phyloP scores from a whole-genome alignment of 2,797 vertebrate genomes.

The Gobionotothen gibberifrons region DNA sequence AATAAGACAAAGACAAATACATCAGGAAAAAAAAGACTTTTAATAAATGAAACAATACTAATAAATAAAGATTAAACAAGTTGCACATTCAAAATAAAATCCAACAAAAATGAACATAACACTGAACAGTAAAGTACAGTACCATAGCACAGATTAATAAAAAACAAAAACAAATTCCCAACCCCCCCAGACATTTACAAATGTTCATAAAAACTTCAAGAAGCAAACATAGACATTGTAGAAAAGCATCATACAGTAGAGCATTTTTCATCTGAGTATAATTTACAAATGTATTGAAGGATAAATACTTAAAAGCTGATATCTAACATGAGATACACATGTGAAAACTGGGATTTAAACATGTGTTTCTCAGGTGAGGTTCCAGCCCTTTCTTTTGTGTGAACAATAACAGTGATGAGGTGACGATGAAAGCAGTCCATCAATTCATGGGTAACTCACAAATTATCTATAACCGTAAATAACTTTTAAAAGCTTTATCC shows the following conservation, averaged over 20 bases:
- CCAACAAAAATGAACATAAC: constrained; percentile 75
- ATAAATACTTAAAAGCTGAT: constrained; percentile 76
- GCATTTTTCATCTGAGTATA: constrained; percentile 77
- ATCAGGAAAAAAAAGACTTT: constrained; percentile 78
- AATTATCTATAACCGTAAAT: constrained; percentile 74
- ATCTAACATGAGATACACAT: constrained; percentile 63
- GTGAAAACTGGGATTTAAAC: constrained; percentile 48
- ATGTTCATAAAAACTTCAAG: constrained; percentile 82
- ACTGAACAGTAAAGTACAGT: constrained; percentile 77
- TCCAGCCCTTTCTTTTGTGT: constrained; percentile 52
- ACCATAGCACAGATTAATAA: constrained; percentile 73
- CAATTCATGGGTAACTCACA: constrained; percentile 74
- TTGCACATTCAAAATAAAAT: constrained; percentile 80
- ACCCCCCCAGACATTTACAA: constrained; percentile 74
- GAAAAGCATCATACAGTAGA: constrained; percentile 82
- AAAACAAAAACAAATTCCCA: constrained; percentile 52
- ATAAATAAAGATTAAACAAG: constrained; percentile 83
- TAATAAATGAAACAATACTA: constrained; percentile 83
- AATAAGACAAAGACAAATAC: constrained; percentile 20
- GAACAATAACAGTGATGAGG: constrained; percentile 75
- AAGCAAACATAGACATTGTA: constrained; percentile 83
- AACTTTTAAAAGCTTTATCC: constrained; percentile 68
- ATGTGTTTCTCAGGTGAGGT: constrained; percentile 66
- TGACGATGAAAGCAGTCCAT: constrained; percentile 71
- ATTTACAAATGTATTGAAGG: constrained; percentile 82